Base-by-base conservation (phyloP, 2,113 vertebrate species). In the Hippopotamus amphibius region DNA sequence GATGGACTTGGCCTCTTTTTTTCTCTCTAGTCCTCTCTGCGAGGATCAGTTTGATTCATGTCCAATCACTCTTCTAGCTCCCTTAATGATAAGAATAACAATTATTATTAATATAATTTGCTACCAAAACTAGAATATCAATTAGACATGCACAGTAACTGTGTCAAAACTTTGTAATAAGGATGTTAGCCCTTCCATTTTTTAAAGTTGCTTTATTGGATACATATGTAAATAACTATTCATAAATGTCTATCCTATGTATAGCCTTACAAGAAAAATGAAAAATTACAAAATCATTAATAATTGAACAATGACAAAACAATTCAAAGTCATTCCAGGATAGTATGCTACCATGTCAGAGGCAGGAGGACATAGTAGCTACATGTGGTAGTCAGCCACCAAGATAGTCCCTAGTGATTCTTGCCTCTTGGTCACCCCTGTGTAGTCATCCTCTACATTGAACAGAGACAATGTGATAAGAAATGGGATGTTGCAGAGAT, bases 281-380 rank as follows among this genome's bases (percentile, higher is more conserved):
- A 89, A 93, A 96, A 89, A n/a, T 83, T 88, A 61, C 7, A 61
- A 61, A 89, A 69, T 59, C 24, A 76, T 48, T 74, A 48, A 48
- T 71, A 63, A n/a, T 61, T 63, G 69, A 82, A 83, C 7, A n/a
- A 26, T 59, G 43, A 53, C 7, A 8, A 61, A 80, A 77, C 43
- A 57, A 68, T 85, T 50, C 22, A 55, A 63, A 87, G 37, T 72
- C 41, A 59, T 57, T 48, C 57, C 41, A 33, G 0, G n/a, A 30
- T 11, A 24, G 21, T 21, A 55, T 7, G 16, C 11, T 3, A 7
- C 30, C 33, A 59, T 8, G 24, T 16, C 37, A 48, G 11, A 71
- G 41, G 4, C 86, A 84, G 88, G 83, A 41, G 57, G 37, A 61
- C 22, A 46, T 0, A 24, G 76, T 16, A 88, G 30, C n/a, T 69